phyloP scores from a whole-genome alignment of 2,113 vertebrate genomes.

The Brachionichthys hirsutus region DNA sequence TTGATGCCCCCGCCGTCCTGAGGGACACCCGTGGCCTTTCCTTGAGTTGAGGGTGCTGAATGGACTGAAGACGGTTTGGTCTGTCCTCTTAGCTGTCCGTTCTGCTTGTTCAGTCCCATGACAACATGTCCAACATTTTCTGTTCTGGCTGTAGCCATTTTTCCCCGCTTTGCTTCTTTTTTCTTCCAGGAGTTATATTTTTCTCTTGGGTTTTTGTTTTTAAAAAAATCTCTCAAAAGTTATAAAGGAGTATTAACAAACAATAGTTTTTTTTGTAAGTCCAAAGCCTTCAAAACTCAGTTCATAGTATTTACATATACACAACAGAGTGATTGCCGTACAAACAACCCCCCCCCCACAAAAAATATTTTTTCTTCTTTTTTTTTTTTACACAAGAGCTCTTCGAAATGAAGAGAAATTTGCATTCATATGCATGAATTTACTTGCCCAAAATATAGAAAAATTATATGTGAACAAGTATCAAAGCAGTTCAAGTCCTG shows the following conservation, averaged over 20 bases:
- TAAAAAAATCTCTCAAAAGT: constrained; percentile 68
- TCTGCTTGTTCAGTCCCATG: constrained; percentile 80
- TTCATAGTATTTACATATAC: constrained; percentile 74
- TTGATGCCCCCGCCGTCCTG: constrained; percentile 75
- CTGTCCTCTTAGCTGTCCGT: constrained; percentile 77
- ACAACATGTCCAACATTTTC: constrained; percentile 69
- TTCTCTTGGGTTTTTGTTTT: constrained; percentile 56
- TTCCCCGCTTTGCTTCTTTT: constrained; percentile 23
- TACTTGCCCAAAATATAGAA: constrained; percentile 78
- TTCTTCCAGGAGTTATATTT: constrained; percentile 45
- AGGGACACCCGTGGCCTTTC: constrained; percentile 56
- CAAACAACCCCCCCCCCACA: constrained; percentile 39
- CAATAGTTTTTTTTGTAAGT: constrained; percentile 65
- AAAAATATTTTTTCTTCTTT: constrained; percentile 34
- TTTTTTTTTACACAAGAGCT: constrained; percentile 68
- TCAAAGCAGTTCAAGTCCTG: constrained; percentile 73
- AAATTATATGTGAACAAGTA: constrained; percentile 79
- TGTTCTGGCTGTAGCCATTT: constrained; percentile 76
- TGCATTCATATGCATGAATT: constrained; percentile 76
- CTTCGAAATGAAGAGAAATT: constrained; percentile 82
- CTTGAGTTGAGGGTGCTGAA: constrained; percentile 58
- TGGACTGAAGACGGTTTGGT: constrained; percentile 69
- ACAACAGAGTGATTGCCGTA: constrained; percentile 74
- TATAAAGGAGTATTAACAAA: constrained; percentile 76
- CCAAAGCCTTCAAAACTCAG: constrained; percentile 61